These are phyloP conservation scores for Crocuta crocuta DNA, from an alignment of 2,113 vertebrate species.

Conservation along the genomic window DNA sequence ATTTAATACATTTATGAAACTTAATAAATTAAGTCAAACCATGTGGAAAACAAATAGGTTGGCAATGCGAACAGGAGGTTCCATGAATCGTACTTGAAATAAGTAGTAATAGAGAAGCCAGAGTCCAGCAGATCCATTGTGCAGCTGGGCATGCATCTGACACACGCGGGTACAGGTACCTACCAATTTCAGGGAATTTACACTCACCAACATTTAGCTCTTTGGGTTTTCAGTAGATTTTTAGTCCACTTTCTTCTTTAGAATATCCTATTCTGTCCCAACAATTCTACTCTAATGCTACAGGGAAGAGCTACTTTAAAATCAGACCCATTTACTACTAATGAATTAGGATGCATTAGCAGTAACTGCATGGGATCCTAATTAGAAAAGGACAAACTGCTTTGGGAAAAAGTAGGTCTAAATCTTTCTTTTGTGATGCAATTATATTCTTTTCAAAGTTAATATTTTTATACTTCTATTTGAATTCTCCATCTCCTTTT, in stretches of 20 bases:
- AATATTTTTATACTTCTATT: slow-evolving; percentile 56
- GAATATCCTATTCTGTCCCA: not conserved
- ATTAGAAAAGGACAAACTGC: slow-evolving; percentile 66
- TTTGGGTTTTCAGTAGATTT: not conserved
- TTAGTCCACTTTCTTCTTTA: not conserved
- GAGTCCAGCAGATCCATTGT: not conserved
- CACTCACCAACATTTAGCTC: not conserved
- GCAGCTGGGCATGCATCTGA: not conserved
- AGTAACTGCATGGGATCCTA: slow-evolving; percentile 16
- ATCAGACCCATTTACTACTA: slow-evolving; percentile 54
- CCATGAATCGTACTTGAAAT: not conserved
- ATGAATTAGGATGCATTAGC: slow-evolving; percentile 58
- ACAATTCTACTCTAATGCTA: slow-evolving; percentile 20
- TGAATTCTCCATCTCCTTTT: not conserved
- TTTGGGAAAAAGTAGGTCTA: slow-evolving; percentile 38
- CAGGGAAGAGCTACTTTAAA: slow-evolving; percentile 55
- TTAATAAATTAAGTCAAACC: slow-evolving; percentile 24
- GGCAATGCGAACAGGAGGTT: not conserved
- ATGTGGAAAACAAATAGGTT: not conserved
- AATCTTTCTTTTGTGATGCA: slow-evolving; percentile 55
- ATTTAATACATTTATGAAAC: not conserved
- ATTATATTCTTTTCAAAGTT: slow-evolving; percentile 62
- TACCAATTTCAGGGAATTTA: not conserved
- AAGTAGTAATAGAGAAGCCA: not conserved
- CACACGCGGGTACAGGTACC: not conserved